A percentile compares a stretch with the other conserved stretches of the same genome.
phyloP scores from a whole-genome alignment of 2,797 vertebrate species.

The Muscicapa striata region DNA sequence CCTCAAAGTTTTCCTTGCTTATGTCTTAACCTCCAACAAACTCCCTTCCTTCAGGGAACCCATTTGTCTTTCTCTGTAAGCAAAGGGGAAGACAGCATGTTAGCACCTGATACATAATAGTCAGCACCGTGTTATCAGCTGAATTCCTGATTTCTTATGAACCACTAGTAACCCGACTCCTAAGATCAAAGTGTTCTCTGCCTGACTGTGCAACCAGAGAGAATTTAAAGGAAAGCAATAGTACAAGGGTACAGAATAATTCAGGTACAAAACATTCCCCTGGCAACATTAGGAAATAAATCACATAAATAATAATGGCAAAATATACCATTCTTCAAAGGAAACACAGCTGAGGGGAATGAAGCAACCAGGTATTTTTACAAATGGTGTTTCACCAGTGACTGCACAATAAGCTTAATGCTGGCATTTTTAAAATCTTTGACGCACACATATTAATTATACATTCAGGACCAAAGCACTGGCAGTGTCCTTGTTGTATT shows the following conservation, averaged over 20 bases:
- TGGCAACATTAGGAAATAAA: slow-evolving; percentile 58
- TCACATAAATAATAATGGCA: slow-evolving; percentile 47
- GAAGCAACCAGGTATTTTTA: slow-evolving; percentile 43
- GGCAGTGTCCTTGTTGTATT: slow-evolving; percentile 22
- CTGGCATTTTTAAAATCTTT: slow-evolving; percentile 33
- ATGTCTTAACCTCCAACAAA: not conserved
- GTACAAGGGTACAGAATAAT: slow-evolving; percentile 22
- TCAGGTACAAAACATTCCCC: slow-evolving; percentile 54
- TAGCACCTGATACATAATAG: not conserved
- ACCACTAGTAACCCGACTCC: not conserved
- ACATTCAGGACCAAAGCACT: slow-evolving; percentile 6
- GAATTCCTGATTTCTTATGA: slow-evolving; percentile 2
- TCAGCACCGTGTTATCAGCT: not conserved
- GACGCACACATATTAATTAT: slow-evolving; percentile 48
- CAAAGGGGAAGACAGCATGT: not conserved
- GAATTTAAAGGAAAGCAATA: slow-evolving; percentile 32
- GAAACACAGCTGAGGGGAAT: slow-evolving; percentile 51
- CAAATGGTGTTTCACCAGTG: slow-evolving; percentile 10
- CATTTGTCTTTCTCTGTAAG: not conserved
- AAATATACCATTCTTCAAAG: slow-evolving; percentile 63
- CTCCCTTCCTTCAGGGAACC: not conserved
- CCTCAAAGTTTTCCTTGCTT: not conserved
- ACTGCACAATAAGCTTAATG: slow-evolving; percentile 36
- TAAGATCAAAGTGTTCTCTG: slow-evolving; percentile 38
- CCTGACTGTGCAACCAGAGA: not conserved